Evolutionary conservation across 2,113 vertebrate species (phyloP), one percentile per base, ranked within the genome.

Genomic region (Pteruthius melanotis): DNA sequence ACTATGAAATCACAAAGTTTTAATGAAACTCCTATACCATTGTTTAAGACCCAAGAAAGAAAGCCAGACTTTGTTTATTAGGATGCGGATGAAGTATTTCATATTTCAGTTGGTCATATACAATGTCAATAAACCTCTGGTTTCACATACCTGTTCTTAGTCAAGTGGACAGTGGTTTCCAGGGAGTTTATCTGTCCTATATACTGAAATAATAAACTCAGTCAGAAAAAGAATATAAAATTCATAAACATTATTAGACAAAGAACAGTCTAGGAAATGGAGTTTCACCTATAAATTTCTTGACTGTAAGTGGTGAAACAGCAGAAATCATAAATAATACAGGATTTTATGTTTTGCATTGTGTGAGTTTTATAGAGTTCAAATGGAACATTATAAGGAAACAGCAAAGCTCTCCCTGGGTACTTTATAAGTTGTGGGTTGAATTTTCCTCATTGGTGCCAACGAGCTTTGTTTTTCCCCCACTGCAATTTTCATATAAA

Each of bases 271-370:
- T 79, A 84, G 78, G 83, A 95, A 97, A 96, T 83, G 50, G 72
- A 94, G 45, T 89, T 96, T 96, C 69, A 68, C 16, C 69, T 91
- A 80, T 94, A 96, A 95, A 94, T 75, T 92, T 87, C 64, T 89
- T 94, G 63, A 86, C 40, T 91, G 56, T 82, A 91, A 97, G 53
- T 70, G 50, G 49, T 45, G 33, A 94, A 97, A 94, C 44, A 56
- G 44, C 60, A 91, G 54, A 94, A 94, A 95, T 96, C 50, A 95
- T 96, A 96, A 97, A 97, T 95, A 97, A 92, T 78, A 82, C 15
- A 61, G 19, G 22, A 70, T 89, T 97, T 97, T 95, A 95, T 97
- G 70, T 80, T 96, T 92, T 65, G 81, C 76, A 60, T 90, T 92
- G 44, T 50, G 37, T 95, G 42, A 77, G n/a, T 80, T 97, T 97